Evolutionary conservation across 2,113 vertebrate genomes (phyloP), one percentile per base, ranked within the genome.

Genomic region (Lota lota): DNA sequence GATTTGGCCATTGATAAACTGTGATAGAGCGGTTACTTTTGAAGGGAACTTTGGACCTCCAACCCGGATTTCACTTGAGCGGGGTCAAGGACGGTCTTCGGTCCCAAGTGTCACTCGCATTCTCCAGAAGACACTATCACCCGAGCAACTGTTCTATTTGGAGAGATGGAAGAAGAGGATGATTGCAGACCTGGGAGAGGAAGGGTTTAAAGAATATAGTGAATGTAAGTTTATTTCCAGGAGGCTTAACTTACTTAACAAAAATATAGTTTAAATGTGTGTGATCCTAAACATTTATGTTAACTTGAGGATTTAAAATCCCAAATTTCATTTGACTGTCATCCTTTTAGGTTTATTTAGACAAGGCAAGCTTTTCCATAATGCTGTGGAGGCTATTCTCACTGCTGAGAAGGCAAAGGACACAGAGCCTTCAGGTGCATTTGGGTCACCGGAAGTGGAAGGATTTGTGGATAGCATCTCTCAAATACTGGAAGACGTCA

Each of bases 151-250:
- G 18, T 95, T 95, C 78, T 93, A 88, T 73, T 85, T 99, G 79
- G 94, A 98, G 72, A 94, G 94, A 16, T 99, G 96, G 97, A 97
- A 90, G 82, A 93, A 86, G 76, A 94, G 67, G 72, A 98, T 96
- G 96, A 88, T 95, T 59, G 83, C 83, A 54, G 80, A 98, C 67
- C 93, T 98, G 3, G 97, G 97, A 75, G 91, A 95, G 70, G 93
- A 95, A 33, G 96, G 96, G 40, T 99, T 99, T 84, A 91, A 84
- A 59, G 89, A 94, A 63, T 95, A 99, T 66, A 94, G 82, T 61
- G 89, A 90, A 87, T 94, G 97, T 98, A 85, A 75, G 85, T 67
- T 1, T 56, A 56, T 56, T 17, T 56, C 53, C 53, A 17, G 28
- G 28, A 33, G 28, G 28, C 28, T 33, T 4, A 6, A 6, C 28